Conservation (phyloP, 1,140 invertebrate genomes). For the Neotoxoptera formosana region DNA sequence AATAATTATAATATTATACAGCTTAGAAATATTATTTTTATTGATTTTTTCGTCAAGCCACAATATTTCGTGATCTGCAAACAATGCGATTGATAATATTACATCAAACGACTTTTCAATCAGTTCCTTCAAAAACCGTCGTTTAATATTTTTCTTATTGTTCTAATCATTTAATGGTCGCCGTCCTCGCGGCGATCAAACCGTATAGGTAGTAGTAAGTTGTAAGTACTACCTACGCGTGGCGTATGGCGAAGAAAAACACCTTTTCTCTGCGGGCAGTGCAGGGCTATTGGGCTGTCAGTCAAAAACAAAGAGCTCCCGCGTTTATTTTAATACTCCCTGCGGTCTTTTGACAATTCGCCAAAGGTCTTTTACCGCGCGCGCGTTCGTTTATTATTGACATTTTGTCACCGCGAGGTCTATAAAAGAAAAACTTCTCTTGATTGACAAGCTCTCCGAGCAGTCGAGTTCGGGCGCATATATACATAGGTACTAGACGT, state of each 20-base stretch:
- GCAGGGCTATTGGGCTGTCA: not conserved
- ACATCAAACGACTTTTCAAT: not conserved
- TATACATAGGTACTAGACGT: not conserved
- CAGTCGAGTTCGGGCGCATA: too few relatives aligned
- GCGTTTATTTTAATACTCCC: not conserved
- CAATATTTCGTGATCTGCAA: not conserved
- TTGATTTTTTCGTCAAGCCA: not conserved
- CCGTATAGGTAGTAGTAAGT: too few relatives aligned
- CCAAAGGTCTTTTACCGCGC: conserved; percentile 12
- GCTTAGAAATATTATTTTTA: not conserved
- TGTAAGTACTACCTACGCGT: not conserved
- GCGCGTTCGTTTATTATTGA: not conserved
- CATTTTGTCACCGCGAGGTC: not conserved
- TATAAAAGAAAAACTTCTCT: not conserved
- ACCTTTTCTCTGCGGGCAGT: not conserved
- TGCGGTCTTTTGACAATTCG: conserved; percentile 21
- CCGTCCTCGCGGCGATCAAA: not conserved
- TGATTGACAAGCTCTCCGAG: not conserved
- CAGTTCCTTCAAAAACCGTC: not conserved
- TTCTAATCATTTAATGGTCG: not conserved
- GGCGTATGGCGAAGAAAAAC: not conserved
- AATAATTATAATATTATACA: not conserved
- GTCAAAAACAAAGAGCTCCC: not conserved
- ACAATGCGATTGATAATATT: not conserved
- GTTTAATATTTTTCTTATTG: not conserved